These are phyloP conservation scores for Scarus forsteni DNA, from an alignment of 2,797 vertebrate species.

Conservation along the genomic window DNA sequence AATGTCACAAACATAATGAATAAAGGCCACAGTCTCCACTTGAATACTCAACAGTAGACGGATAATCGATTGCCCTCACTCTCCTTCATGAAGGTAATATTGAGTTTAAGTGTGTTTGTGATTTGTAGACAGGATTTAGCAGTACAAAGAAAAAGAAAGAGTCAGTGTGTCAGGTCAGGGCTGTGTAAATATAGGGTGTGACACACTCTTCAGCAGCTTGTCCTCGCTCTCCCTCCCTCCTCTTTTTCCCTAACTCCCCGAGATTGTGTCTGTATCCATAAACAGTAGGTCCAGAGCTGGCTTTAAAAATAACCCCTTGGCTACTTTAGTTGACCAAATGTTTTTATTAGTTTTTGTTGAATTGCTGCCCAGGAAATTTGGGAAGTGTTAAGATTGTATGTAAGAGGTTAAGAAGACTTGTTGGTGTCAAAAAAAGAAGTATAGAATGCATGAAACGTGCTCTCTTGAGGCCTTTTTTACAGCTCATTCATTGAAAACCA, in stretches of 20 bases:
- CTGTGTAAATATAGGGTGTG: constrained; percentile 81
- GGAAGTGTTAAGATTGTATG: neutral
- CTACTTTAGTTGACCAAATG: constrained; percentile 28
- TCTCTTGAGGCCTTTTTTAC: too few species aligned
- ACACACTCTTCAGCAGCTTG: constrained; percentile 57
- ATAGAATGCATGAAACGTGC: too few species aligned
- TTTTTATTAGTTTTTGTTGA: constrained; percentile 22
- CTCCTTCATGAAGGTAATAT: constrained; percentile 13
- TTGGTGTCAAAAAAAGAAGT: neutral
- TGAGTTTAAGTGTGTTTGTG: constrained; percentile 27
- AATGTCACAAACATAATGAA: constrained; percentile 3
- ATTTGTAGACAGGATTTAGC: constrained; percentile 30
- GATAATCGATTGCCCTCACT: neutral
- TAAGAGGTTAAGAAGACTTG: neutral
- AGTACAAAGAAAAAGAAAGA: constrained; percentile 42
- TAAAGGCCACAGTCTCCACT: constrained; percentile 2
- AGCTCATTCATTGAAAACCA: too few species aligned
- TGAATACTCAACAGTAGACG: constrained; percentile 7
- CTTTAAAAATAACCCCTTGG: constrained; percentile 59
- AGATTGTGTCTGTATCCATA: constrained; percentile 71
- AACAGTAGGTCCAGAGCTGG: constrained; percentile 59
- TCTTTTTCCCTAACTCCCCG: constrained; percentile 60
- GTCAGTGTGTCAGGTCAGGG: constrained; percentile 65
- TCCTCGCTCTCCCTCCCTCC: constrained; percentile 55
- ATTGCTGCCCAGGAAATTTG: neutral